Conservation (phyloP, 2,888 invertebrate genomes). For the Carcina quercana region DNA sequence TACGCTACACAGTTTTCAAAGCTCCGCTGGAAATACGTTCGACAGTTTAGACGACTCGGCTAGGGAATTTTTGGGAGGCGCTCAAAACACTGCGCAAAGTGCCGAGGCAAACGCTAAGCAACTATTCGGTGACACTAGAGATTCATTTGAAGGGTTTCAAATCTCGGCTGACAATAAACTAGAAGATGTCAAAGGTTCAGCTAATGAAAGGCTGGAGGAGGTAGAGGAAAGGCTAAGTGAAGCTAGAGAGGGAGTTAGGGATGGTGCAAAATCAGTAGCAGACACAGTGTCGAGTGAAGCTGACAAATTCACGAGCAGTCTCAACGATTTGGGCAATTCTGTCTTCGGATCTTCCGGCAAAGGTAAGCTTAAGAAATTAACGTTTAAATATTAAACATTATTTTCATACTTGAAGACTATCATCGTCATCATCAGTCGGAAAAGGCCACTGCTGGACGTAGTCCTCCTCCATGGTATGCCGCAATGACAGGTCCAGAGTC, state of each 20-base stretch:
- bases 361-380: too few relatives aligned
- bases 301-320: conserved; percentile 56
- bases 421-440: too few relatives aligned
- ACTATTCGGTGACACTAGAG: conserved; percentile 48
- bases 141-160: conserved; percentile 62
- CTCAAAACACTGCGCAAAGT: conserved; percentile 31
- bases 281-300: conserved; percentile 46
- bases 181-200: conserved; percentile 48
- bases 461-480: too few relatives aligned
- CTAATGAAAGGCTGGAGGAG: conserved; percentile 37
- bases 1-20: conserved; percentile 63
- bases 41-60: conserved; percentile 63
- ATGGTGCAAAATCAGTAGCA: conserved; percentile 31
- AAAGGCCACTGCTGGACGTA: too few relatives aligned
- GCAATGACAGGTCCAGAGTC: too few relatives aligned
- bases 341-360: conserved; percentile 65
- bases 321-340: conserved; percentile 62
- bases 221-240: conserved; percentile 41
- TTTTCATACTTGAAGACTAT: too few relatives aligned
- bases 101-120: conserved; percentile 42
- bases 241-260: conserved; percentile 28
- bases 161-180: conserved; percentile 60
- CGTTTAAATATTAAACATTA: too few relatives aligned
- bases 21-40: conserved; percentile 65
- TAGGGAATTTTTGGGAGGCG: conserved; percentile 41